Conservation (phyloP, 2,797 vertebrate species). For the Semotilus atromaculatus region DNA sequence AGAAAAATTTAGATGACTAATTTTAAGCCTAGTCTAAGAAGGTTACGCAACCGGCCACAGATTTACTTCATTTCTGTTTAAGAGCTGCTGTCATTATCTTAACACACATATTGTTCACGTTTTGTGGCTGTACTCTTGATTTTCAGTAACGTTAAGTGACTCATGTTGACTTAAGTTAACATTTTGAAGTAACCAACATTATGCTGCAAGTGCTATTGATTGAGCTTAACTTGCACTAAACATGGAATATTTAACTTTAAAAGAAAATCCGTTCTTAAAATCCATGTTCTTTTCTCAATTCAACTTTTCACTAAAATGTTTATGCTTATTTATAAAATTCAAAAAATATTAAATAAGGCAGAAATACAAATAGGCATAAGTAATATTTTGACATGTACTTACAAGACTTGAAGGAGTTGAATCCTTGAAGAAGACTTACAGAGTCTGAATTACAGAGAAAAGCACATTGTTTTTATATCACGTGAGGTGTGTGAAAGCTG, state of each 20-base stretch:
- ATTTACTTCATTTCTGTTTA: neutral
- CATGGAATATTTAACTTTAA: neutral
- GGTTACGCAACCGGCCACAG: neutral
- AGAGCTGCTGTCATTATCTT: neutral
- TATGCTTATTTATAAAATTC: neutral
- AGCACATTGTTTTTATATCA: neutral
- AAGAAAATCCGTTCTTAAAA: neutral
- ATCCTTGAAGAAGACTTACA: slow-evolving; percentile 34
- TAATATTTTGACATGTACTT: neutral
- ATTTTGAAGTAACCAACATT: neutral
- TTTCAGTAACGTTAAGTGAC: neutral
- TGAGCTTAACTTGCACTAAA: neutral
- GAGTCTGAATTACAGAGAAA: neutral
- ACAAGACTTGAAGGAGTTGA: neutral
- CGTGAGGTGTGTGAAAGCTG: neutral
- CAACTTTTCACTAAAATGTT: neutral
- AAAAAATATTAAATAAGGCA: neutral
- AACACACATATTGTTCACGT: neutral
- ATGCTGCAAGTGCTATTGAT: neutral
- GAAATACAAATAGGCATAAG: neutral
- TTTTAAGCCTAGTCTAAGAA: neutral
- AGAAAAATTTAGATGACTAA: neutral
- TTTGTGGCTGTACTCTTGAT: neutral
- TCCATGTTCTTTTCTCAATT: neutral
- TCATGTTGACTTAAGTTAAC: neutral